Conservation (phyloP, 2,888 invertebrate species). For the Lochmaea capreae region DNA sequence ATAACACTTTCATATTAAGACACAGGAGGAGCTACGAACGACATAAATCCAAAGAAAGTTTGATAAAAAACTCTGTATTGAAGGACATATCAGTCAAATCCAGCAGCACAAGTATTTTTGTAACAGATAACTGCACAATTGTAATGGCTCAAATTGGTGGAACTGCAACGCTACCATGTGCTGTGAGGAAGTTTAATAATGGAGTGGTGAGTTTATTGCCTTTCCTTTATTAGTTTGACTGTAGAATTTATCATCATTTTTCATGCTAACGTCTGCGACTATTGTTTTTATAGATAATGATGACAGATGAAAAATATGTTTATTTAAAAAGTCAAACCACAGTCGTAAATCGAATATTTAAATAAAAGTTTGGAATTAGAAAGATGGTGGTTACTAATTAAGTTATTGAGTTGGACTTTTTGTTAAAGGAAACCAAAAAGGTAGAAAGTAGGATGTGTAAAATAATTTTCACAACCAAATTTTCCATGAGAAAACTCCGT, state of each 20-base stretch:
- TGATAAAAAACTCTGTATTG: slow-evolving; percentile 30
- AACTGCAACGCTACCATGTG: slow-evolving; percentile 68
- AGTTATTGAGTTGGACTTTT: no score
- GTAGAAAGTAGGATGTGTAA: no score
- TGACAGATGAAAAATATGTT: no score
- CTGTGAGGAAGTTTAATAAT: slow-evolving; percentile 67
- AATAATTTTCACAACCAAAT: no score
- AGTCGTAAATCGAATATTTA: no score
- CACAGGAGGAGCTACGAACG: slow-evolving; percentile 44
- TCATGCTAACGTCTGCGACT: no score
- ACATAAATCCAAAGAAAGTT: slow-evolving; percentile 41
- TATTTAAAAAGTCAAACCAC: no score
- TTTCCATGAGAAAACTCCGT: no score
- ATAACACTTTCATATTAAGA: slow-evolving; percentile 24
- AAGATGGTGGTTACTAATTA: no score
- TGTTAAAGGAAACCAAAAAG: no score
- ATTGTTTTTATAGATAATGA: no score
- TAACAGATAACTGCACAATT: slow-evolving; percentile 68
- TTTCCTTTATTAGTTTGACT: neutral
- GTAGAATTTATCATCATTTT: neutral
- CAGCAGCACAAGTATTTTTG: slow-evolving; percentile 57
- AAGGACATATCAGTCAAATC: slow-evolving; percentile 30
- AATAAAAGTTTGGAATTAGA: no score
- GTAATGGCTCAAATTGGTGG: slow-evolving; percentile 68
- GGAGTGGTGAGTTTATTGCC: slow-evolving; percentile 65